phyloP scores from a whole-genome alignment of 2,888 invertebrate genomes.

The Eupithecia vulgata region DNA sequence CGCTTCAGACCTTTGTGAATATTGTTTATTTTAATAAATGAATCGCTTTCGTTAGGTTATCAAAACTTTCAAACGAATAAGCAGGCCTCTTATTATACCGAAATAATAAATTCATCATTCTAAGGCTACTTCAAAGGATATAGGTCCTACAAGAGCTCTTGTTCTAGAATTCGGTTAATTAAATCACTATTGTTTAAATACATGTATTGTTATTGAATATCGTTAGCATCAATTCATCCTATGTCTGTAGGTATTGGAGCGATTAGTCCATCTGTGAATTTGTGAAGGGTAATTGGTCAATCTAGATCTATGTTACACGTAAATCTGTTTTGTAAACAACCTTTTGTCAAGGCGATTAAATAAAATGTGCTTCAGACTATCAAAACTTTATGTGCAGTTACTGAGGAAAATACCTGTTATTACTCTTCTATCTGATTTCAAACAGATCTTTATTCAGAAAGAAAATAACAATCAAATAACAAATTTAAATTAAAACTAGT shows the following conservation, averaged over 20 bases:
- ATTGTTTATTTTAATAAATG: neutral
- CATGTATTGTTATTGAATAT: constrained; percentile 49
- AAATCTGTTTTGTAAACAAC: constrained; percentile 1
- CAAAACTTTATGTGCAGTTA: neutral
- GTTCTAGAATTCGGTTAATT: neutral
- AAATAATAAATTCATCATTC: neutral
- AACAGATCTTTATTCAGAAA: no score
- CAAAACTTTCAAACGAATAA: neutral
- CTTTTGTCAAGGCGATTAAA: neutral
- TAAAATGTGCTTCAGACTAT: neutral
- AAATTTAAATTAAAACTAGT: no score
- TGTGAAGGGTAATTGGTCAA: constrained; percentile 59
- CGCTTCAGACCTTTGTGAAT: neutral
- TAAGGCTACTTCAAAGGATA: neutral
- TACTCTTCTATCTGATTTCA: neutral
- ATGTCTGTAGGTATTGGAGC: constrained; percentile 49
- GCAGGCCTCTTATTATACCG: neutral
- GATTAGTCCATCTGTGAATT: constrained; percentile 36
- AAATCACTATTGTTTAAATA: constrained; percentile 20
- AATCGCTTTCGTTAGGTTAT: neutral
- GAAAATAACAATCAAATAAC: no score
- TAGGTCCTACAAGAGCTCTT: neutral
- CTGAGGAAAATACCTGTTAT: neutral
- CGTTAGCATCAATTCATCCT: constrained; percentile 49
- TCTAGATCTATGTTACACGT: constrained; percentile 40